Evolutionary conservation across 2,888 invertebrate genomes (phyloP).

Genomic region (Galeruca laticollis): DNA sequence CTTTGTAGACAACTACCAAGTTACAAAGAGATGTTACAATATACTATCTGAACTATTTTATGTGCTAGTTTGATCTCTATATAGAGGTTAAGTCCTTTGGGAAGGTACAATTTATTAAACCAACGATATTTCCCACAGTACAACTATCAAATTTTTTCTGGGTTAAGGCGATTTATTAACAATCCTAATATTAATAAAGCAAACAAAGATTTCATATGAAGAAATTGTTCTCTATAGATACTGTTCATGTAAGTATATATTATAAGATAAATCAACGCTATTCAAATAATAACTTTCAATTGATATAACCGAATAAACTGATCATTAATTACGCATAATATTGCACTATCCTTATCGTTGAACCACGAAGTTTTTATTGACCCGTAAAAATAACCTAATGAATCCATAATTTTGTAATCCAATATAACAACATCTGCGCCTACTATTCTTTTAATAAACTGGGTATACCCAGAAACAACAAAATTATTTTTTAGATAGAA

Average conservation of each 20-base stretch:
- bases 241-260: not conserved
- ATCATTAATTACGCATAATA: slow-evolving; percentile 17
- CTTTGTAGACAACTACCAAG: no score
- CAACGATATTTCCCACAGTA: no score
- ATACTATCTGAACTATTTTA: no score
- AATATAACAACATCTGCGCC: slow-evolving; percentile 6
- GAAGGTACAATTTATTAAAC: no score
- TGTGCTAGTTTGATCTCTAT: no score
- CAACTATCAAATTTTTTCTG: no score
- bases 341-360: slow-evolving; percentile 16
- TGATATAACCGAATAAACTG: slow-evolving; percentile 1
- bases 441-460: not conserved
- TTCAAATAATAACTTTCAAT: slow-evolving; percentile 3
- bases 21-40: no score
- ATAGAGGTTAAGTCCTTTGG: no score
- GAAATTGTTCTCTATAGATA: not conserved
- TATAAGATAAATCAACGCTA: not conserved
- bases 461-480: slow-evolving; percentile 3
- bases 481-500: not conserved
- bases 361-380: slow-evolving; percentile 9
- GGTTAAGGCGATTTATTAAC: not conserved
- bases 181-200: not conserved
- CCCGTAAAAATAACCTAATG: slow-evolving; percentile 10
- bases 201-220: not conserved
- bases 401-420: slow-evolving; percentile 5